These are phyloP conservation scores for Paramormyrops kingsleyae DNA, from an alignment of 2,113 vertebrate species.

Conservation along the genomic window DNA sequence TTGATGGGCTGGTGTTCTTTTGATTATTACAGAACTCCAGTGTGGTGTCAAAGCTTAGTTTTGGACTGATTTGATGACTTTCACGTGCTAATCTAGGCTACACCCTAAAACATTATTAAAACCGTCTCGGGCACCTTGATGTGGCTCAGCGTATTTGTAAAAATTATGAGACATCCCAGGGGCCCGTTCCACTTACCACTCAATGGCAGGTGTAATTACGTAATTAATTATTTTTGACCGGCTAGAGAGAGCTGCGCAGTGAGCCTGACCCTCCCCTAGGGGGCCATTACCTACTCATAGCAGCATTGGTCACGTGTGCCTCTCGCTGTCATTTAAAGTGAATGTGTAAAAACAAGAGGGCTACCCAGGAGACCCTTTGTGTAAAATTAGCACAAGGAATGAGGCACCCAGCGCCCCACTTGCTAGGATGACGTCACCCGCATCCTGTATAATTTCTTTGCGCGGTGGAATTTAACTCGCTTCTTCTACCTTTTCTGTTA, in stretches of 20 bases:
- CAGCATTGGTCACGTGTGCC: background rate
- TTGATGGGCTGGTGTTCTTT: background rate
- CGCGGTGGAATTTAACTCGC: background rate
- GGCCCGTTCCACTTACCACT: background rate
- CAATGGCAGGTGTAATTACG: constrained; percentile 10
- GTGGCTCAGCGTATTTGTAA: background rate
- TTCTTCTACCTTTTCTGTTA: background rate
- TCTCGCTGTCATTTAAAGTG: background rate
- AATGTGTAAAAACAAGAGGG: background rate
- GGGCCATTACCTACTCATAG: background rate
- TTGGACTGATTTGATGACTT: background rate
- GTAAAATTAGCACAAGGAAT: background rate
- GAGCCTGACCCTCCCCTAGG: background rate
- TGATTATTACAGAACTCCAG: background rate
- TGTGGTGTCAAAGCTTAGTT: background rate
- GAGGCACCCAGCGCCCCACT: background rate
- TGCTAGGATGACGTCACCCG: background rate
- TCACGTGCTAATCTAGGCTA: background rate
- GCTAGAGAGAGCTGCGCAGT: background rate
- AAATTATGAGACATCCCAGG: background rate
- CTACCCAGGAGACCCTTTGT: constrained; percentile 1
- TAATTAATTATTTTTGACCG: constrained; percentile 13
- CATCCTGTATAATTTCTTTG: background rate
- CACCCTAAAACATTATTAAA: background rate
- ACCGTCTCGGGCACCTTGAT: background rate